A percentile compares a stretch with the other conserved stretches of the same genome.
Conservation (phyloP, 1,140 invertebrate genomes). For the Nasonia vitripennis region DNA sequence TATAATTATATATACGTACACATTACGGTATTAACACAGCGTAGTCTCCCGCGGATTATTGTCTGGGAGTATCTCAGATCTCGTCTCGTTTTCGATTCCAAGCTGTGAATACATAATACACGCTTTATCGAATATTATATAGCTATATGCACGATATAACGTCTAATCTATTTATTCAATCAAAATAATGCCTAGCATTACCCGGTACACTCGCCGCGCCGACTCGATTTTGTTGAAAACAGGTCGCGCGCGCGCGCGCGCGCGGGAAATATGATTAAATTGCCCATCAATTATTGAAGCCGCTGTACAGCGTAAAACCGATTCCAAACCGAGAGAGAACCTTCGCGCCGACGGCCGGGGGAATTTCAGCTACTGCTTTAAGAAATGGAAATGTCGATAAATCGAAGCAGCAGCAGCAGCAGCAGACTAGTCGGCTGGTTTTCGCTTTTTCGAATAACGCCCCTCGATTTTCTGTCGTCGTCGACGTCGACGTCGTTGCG, state of each 20-base stretch:
- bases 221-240: background rate
- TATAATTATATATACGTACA: background rate
- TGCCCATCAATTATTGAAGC: background rate
- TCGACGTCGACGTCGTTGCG: background rate
- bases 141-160: background rate
- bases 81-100: too few species aligned
- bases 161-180: background rate
- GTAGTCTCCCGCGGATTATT: too few species aligned
- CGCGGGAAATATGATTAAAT: too few species aligned
- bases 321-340: background rate
- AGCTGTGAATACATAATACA: background rate
- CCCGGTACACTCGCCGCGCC: background rate
- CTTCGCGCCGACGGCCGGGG: background rate
- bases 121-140: background rate
- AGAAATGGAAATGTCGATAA: slow-evolving; percentile 47
- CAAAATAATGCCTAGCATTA: background rate
- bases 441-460: slow-evolving; percentile 42
- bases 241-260: too few species aligned
- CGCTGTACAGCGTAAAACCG: too few species aligned
- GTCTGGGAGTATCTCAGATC: too few species aligned
- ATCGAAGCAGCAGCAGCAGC: slow-evolving; percentile 31
- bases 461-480: slow-evolving; percentile 18
- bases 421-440: background rate
- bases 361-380: slow-evolving; percentile 1
- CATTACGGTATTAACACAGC: too few species aligned